Evolutionary conservation across 1,140 invertebrate genomes (phyloP), one percentile per base, ranked within the genome.

Genomic region (Papilio xuthus): DNA sequence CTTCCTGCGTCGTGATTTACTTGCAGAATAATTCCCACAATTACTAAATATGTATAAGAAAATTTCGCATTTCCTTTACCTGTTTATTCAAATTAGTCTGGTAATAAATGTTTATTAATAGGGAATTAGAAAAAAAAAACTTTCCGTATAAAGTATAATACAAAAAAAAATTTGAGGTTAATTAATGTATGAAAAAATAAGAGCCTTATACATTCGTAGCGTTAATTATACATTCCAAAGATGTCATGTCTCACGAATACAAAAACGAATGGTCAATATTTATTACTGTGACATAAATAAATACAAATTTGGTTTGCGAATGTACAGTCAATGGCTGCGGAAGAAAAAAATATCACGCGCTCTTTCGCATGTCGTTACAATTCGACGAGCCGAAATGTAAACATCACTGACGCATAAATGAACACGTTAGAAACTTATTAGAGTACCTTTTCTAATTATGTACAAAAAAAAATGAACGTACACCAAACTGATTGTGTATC

Each of bases 51-150:
- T 23, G 20, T 72, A 15, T 6, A 42, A 71, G 28, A 8, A 71
- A 72, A 44, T n/a, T 71, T 41, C 70, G 70, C 70, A 72, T 47
- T 72, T 72, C 70, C 70, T 72, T 72, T 72, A 23, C 37, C 42
- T 42, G 37, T 72, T 42, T 41, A 72, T 44, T 72, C 41, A 72
- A 72, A 72, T 60, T 12, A 60, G 23, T 63, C 23, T 28, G 4
- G 23, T 13, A 4, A 26, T 60, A 8, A 13, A 32, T 63, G 60
- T 63, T 63, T 63, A 63, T 28, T 63, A 63, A 63, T 63, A 15
- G 60, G 12, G 23, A 4, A 28, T 63, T 63, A 63, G 18, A 53
- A 50, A 50, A 50, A 44, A 63, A 63, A 63, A 28, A 60, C 56
- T 60, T 26, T 1, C 56, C 56, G 23, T 23, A 20, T 60, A n/a